Conservation (phyloP, 2,888 invertebrate genomes). For the Dryadula phaetusa region DNA sequence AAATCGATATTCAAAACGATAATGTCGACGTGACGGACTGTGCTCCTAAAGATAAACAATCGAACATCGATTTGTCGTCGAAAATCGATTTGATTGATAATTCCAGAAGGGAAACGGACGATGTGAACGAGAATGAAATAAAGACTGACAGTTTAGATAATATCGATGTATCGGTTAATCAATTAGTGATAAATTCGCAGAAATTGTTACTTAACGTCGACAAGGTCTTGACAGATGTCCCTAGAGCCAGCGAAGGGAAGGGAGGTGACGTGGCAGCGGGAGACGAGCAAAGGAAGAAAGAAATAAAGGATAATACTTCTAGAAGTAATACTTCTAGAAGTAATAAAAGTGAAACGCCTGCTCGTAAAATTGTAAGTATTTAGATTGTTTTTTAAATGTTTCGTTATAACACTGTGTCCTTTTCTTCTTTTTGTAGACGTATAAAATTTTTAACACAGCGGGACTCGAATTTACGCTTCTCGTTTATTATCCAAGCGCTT, state of each 20-base stretch:
- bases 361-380: slow-evolving; percentile 14
- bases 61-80: neutral
- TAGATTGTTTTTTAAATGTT: no score
- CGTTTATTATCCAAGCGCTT: no score
- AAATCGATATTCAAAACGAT: slow-evolving; percentile 45
- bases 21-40: slow-evolving; percentile 23
- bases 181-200: slow-evolving; percentile 75
- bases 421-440: no score
- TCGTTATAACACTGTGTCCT: no score
- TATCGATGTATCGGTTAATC: slow-evolving; percentile 61
- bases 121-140: slow-evolving; percentile 55
- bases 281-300: slow-evolving; percentile 20
- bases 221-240: slow-evolving; percentile 60
- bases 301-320: slow-evolving; percentile 11
- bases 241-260: slow-evolving; percentile 36
- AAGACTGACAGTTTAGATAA: slow-evolving; percentile 39
- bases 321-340: slow-evolving; percentile 11
- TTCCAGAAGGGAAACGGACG: slow-evolving; percentile 28
- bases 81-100: slow-evolving; percentile 18
- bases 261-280: slow-evolving; percentile 10
- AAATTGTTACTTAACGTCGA: slow-evolving; percentile 72
- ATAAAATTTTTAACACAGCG: no score
- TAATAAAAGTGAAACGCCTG: slow-evolving; percentile 27
- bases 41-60: neutral
- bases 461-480: no score